phyloP scores from a whole-genome alignment of 2,113 vertebrate species.

The Tupaia tana region DNA sequence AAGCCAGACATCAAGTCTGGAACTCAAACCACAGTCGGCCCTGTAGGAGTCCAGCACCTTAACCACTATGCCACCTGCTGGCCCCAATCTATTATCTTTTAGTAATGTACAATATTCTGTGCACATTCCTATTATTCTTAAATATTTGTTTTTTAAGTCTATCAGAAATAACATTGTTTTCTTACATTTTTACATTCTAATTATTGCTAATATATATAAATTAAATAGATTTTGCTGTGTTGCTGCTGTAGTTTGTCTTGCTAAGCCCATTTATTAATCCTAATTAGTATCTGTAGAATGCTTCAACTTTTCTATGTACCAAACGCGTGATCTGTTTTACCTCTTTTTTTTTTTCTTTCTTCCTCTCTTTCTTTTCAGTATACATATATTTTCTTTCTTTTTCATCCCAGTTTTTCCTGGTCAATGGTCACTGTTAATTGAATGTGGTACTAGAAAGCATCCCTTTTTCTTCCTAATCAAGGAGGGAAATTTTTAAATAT shows the following conservation, averaged over 20 bases:
- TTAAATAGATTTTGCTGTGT: not conserved
- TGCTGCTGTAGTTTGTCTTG: not conserved
- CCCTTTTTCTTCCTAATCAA: not conserved
- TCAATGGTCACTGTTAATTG: not conserved
- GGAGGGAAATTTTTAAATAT: not conserved
- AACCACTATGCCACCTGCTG: too few relatives aligned
- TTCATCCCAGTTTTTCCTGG: not conserved
- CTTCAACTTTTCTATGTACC: not conserved
- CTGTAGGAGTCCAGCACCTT: too few relatives aligned
- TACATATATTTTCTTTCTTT: not conserved
- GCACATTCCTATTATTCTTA: not conserved
- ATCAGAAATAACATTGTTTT: not conserved
- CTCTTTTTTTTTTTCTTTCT: not conserved
- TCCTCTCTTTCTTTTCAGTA: not conserved
- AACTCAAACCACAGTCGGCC: too few relatives aligned
- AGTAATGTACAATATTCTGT: not conserved
- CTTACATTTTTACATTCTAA: not conserved
- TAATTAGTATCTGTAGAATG: not conserved
- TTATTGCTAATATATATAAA: not conserved
- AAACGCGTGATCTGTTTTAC: not conserved
- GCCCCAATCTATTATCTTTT: not conserved
- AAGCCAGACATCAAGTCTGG: too few relatives aligned
- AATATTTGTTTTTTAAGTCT: not conserved
- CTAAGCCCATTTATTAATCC: not conserved
- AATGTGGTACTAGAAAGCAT: not conserved